Conservation (phyloP, 92 coral and sea anemone genomes). For the Umimayanthus chanpuru region DNA sequence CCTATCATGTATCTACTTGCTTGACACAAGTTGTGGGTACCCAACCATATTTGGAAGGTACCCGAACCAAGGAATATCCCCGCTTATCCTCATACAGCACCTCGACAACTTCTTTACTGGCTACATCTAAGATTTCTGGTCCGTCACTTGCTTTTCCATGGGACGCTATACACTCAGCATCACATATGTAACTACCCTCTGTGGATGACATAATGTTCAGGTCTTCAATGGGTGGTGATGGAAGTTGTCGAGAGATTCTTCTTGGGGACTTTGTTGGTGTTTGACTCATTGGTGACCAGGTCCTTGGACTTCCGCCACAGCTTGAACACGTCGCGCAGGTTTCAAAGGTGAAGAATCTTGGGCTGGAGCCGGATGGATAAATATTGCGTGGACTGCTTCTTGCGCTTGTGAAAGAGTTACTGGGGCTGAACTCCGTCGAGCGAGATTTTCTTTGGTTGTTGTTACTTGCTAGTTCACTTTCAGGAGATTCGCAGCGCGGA, state of each 20-base stretch:
- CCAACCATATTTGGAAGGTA: conserved; percentile 45
- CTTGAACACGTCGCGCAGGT: background rate
- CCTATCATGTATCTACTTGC: background rate
- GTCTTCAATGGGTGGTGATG: background rate
- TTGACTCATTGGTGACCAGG: background rate
- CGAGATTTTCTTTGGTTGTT: background rate
- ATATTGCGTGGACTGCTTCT: background rate
- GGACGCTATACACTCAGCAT: conserved; percentile 23
- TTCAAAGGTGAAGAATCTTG: background rate
- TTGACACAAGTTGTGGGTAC: conserved; percentile 31
- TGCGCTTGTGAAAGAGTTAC: background rate
- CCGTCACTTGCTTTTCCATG: conserved; percentile 12
- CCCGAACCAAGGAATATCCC: conserved; percentile 29
- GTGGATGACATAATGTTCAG: conserved; percentile 1
- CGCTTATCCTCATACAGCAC: conserved; percentile 29
- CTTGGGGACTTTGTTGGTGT: background rate
- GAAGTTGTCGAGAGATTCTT: background rate
- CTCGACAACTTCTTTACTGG: conserved; percentile 19
- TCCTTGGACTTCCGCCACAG: background rate
- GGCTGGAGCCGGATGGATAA: background rate
- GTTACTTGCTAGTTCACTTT: background rate
- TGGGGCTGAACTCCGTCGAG: background rate
- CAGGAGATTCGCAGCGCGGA: background rate
- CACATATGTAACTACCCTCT: background rate
- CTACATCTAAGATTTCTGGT: conserved; percentile 15